phyloP scores from a whole-genome alignment of 37 sponge, comb jelly and placozoan genomes.

The Oopsacas minuta region DNA sequence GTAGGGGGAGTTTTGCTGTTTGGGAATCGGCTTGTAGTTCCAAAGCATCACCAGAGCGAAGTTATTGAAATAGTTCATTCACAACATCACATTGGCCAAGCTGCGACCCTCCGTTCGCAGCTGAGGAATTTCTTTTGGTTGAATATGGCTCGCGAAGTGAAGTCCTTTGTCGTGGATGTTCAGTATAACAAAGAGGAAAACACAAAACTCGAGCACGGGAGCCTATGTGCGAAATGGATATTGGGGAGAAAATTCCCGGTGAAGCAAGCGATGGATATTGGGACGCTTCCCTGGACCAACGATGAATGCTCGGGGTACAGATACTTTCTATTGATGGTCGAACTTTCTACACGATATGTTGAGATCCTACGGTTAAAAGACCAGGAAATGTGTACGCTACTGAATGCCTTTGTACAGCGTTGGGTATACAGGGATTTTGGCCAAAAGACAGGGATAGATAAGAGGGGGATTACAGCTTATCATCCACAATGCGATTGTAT shows the following conservation, averaged over 20 bases:
- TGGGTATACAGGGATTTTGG: conserved; percentile 1
- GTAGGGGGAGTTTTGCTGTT: not conserved
- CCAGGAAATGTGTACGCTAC: not conserved
- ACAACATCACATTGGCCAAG: conserved; percentile 12
- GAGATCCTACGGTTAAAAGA: conserved; percentile 1
- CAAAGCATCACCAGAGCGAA: not conserved
- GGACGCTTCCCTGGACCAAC: not conserved
- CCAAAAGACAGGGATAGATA: not conserved
- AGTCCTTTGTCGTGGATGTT: not conserved
- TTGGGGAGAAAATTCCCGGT: not conserved
- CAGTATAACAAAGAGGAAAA: not conserved
- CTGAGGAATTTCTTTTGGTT: not conserved
- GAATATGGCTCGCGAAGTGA: not conserved
- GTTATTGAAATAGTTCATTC: not conserved
- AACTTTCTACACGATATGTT: not conserved
- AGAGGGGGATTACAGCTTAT: not conserved
- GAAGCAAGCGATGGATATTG: conserved; percentile 1
- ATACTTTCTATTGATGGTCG: conserved; percentile 15
- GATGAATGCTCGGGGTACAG: not conserved
- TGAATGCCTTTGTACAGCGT: not conserved
- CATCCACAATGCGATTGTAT: conserved; percentile 6
- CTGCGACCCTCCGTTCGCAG: not conserved
- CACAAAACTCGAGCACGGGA: not conserved
- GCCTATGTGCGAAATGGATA: not conserved
- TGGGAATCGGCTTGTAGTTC: not conserved